These are phyloP conservation scores for Nasonia longicornis DNA, from an alignment of 1,140 invertebrate genomes.

Conservation along the genomic window DNA sequence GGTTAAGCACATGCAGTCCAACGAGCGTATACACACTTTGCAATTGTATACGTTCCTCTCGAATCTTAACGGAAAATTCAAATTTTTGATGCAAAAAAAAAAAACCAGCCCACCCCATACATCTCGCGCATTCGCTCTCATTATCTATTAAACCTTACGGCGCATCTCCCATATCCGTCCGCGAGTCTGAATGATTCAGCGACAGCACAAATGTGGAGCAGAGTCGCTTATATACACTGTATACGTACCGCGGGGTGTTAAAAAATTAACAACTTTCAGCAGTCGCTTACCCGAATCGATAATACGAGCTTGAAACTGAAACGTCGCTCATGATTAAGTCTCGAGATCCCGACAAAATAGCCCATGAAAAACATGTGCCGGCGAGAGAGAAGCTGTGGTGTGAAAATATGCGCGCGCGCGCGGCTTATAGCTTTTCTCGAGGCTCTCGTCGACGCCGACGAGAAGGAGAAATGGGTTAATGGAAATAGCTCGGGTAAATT, in stretches of 20 bases:
- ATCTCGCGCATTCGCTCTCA: no score
- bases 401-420: not conserved
- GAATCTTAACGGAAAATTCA: not conserved
- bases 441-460: not conserved
- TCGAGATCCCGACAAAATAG: slow-evolving; percentile 16
- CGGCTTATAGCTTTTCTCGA: slow-evolving; percentile 30
- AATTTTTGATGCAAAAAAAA: no score
- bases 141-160: no score
- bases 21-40: not conserved
- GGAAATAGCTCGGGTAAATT: slow-evolving; percentile 35
- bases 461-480: slow-evolving; percentile 43
- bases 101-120: no score
- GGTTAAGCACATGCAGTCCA: slow-evolving; percentile 19
- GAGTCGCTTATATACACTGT: slow-evolving; percentile 9
- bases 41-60: not conserved
- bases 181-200: slow-evolving; percentile 24
- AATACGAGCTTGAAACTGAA: not conserved
- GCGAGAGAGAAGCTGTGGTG: not conserved
- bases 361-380: slow-evolving; percentile 17
- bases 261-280: slow-evolving; percentile 11
- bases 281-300: not conserved
- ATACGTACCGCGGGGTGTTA: not conserved
- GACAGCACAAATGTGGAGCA: slow-evolving; percentile 14
- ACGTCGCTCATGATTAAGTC: slow-evolving; percentile 14
- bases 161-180: not conserved